phyloP scores from a whole-genome alignment of 2,797 vertebrate genomes.

The Todus mexicanus region DNA sequence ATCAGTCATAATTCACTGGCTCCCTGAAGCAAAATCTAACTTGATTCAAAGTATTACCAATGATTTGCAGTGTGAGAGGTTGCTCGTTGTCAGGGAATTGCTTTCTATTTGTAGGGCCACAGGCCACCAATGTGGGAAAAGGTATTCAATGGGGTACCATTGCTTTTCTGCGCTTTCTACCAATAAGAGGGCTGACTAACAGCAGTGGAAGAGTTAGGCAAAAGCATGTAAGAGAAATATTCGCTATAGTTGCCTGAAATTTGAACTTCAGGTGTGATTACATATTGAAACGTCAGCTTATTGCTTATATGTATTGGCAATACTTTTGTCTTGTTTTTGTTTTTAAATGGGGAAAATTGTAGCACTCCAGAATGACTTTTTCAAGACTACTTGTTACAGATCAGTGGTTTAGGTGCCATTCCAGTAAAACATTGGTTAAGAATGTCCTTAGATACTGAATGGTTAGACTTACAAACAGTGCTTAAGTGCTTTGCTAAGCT shows the following conservation, averaged over 20 bases:
- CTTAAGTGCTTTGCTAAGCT: background rate
- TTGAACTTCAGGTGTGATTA: background rate
- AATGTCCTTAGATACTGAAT: background rate
- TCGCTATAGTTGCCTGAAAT: background rate
- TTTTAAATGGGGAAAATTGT: background rate
- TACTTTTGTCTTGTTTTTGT: background rate
- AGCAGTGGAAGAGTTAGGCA: background rate
- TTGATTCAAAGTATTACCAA: background rate
- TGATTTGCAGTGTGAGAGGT: background rate
- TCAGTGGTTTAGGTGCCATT: background rate
- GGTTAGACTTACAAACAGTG: background rate
- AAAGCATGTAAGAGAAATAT: background rate
- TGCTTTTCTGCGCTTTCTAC: background rate
- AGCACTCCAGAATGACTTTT: background rate
- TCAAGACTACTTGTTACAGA: background rate
- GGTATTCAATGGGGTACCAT: background rate
- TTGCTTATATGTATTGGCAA: background rate
- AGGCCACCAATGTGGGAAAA: background rate
- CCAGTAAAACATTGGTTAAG: background rate
- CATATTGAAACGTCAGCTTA: background rate
- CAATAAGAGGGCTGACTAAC: background rate
- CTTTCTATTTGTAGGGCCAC: background rate
- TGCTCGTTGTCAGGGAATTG: background rate
- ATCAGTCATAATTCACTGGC: constrained; percentile 34
- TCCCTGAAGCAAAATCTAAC: constrained; percentile 7